Evolutionary conservation across 2,797 vertebrate genomes (phyloP).

Genomic region (Serranus cabrilla): DNA sequence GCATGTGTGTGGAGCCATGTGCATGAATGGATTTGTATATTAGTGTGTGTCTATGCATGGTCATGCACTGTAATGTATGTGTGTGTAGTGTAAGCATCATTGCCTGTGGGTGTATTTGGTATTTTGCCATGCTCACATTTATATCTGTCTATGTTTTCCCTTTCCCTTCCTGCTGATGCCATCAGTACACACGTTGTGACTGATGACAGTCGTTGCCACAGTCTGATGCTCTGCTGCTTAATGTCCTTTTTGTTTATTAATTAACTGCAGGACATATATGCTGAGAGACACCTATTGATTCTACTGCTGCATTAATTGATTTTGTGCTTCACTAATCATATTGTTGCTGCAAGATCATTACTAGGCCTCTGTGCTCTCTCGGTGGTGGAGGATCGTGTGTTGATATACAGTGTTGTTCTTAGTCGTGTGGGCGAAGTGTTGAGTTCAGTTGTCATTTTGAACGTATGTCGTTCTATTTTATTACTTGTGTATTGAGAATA

Average conservation of each 20-base stretch:
- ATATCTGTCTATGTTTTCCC: conserved; percentile 74
- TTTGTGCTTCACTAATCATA: conserved; percentile 85
- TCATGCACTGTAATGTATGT: conserved; percentile 41
- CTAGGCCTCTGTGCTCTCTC: conserved; percentile 57
- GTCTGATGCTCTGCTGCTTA: conserved; percentile 78
- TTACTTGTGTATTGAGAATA: conserved; percentile 12
- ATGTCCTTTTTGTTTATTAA: conserved; percentile 85
- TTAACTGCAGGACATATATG: conserved; percentile 84
- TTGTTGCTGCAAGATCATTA: conserved; percentile 79
- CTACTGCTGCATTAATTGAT: conserved; percentile 82
- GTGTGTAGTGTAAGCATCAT: conserved; percentile 48
- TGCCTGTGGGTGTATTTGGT: conserved; percentile 68
- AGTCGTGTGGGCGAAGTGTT: conserved; percentile 41
- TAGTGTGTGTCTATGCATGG: conserved; percentile 21
- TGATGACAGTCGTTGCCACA: conserved; percentile 82
- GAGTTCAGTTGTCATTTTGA: conserved; percentile 39
- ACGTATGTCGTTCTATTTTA: conserved; percentile 21
- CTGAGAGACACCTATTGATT: conserved; percentile 86
- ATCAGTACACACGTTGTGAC: conserved; percentile 78
- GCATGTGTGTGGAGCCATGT: conserved; percentile 2
- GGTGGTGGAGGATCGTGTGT: conserved; percentile 47
- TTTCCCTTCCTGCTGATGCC: conserved; percentile 80
- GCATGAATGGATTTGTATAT: conserved; percentile 20
- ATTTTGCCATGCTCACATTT: conserved; percentile 69
- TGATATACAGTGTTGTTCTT: conserved; percentile 42